Evolutionary conservation across 2,113 vertebrate genomes (phyloP), one percentile per base, ranked within the genome.

Genomic region (Jaculus jaculus): DNA sequence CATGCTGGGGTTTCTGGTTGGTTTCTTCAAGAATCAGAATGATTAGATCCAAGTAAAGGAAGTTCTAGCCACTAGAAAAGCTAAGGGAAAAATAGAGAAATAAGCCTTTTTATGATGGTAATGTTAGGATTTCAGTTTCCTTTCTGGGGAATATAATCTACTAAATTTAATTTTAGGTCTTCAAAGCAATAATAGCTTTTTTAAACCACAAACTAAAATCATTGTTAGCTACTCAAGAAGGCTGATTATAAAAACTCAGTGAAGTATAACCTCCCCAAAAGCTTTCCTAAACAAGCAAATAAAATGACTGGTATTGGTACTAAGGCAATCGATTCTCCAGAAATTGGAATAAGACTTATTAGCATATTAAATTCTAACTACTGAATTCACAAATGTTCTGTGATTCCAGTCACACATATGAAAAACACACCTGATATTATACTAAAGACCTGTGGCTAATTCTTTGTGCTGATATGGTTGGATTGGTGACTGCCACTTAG

Each of bases 81-180:
- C 42, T 63, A 91, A 66, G 18, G 77, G 74, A 90, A 96, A 94
- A 93, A 85, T 82, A 84, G 60, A 91, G 66, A 90, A 68, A 89
- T 58, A 54, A 86, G 65, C 37, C 34, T 54, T 8, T 51, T 60
- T 18, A 42, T 34, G 30, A 42, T 17, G 13, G 34, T 61, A 42
- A 61, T 13, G 13, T 60, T 47, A 61, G 34, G 21, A 87, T 88
- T 85, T 79, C 11, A 18, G 34, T 74, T 85, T 94, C 58, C n/a
- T 82, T 94, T 74, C 30, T 84, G 17, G 78, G 5, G 74, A 88
- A 95, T 84, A 93, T 81, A 93, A 90, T 77, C 21, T 71, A 91
- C 6, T 23, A 77, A 66, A 66, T 87, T 18, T 79, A 87, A 23
- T 39, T 32, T 34, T 20, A 66, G 26, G 24, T 80, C 15, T 80